Evolutionary conservation across 2,888 invertebrate species (phyloP).

Genomic region (Gortyna flavago): DNA sequence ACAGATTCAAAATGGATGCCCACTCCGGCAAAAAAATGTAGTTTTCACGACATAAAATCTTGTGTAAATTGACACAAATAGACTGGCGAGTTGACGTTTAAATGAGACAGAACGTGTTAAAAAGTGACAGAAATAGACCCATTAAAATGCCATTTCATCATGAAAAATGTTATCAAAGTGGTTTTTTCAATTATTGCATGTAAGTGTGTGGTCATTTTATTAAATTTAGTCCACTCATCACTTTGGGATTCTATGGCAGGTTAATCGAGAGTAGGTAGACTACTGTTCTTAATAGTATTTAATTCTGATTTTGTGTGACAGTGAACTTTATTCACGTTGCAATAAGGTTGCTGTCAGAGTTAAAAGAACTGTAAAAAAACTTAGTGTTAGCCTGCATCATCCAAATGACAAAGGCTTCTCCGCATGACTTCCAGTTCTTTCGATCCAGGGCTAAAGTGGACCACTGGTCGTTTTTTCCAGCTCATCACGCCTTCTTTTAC

Average conservation of each 20-base stretch:
- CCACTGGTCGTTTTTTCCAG: neutral
- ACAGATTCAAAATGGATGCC: slow-evolving; percentile 35
- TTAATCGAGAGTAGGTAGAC: slow-evolving; percentile 12
- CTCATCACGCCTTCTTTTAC: neutral
- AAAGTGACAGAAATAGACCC: slow-evolving; percentile 54
- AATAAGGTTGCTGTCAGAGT: neutral
- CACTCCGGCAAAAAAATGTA: slow-evolving; percentile 52
- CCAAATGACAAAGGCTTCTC: neutral
- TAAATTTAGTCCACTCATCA: slow-evolving; percentile 8
- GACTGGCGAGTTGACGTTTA: slow-evolving; percentile 49
- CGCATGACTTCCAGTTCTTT: neutral
- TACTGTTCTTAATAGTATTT: no score
- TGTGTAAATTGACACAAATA: slow-evolving; percentile 71
- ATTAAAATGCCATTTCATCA: slow-evolving; percentile 51
- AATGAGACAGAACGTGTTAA: slow-evolving; percentile 57
- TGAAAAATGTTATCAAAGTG: slow-evolving; percentile 36
- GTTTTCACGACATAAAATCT: slow-evolving; percentile 67
- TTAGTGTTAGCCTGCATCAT: neutral
- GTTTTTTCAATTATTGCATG: slow-evolving; percentile 32
- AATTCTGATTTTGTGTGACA: neutral
- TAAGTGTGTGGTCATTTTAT: slow-evolving; percentile 29
- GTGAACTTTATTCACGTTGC: neutral
- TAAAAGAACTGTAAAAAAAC: neutral
- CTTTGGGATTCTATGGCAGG: neutral
- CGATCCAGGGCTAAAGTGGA: neutral